phyloP scores from a whole-genome alignment of 2,797 vertebrate species.

The Pogoniulus pusillus region DNA sequence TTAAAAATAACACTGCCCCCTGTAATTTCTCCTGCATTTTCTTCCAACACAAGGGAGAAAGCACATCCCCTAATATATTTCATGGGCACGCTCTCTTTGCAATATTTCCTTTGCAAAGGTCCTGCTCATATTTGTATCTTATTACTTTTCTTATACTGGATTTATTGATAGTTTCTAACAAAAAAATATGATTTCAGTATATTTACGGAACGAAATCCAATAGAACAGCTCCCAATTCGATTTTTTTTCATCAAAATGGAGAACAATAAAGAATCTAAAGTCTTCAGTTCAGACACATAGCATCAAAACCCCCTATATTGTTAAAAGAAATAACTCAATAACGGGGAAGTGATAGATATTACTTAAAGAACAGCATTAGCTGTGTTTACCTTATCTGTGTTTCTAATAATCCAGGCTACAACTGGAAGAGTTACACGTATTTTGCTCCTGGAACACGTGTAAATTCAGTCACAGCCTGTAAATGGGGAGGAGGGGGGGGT shows the following conservation, averaged over 20 bases:
- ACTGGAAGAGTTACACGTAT: conserved; percentile 51
- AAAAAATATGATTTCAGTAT: conserved; percentile 98
- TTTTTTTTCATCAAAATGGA: conserved; percentile 95
- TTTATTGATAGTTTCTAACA: conserved; percentile 99
- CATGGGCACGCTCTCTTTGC: conserved; percentile 71
- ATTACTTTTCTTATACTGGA: conserved; percentile 93
- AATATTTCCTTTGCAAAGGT: conserved; percentile 85
- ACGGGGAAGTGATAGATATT: conserved; percentile 96
- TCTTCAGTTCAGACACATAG: conserved; percentile 88
- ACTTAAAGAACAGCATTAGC: conserved; percentile 92
- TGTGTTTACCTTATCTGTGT: conserved; percentile 74
- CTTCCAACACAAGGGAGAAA: conserved; percentile 64
- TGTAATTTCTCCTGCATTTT: conserved; percentile 67
- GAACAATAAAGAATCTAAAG: conserved; percentile 96
- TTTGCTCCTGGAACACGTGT: conserved; percentile 43
- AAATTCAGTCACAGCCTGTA: conserved; percentile 45
- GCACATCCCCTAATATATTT: conserved; percentile 76
- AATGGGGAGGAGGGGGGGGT: neutral
- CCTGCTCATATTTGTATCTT: conserved; percentile 90
- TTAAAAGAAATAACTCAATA: conserved; percentile 95
- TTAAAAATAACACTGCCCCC: conserved; percentile 61
- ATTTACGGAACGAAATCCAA: conserved; percentile 98
- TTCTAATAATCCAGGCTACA: conserved; percentile 71
- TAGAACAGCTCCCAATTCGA: conserved; percentile 92
- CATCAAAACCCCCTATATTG: conserved; percentile 86